phyloP scores from a whole-genome alignment of 2,113 vertebrate species.

The Noturus placidus region DNA sequence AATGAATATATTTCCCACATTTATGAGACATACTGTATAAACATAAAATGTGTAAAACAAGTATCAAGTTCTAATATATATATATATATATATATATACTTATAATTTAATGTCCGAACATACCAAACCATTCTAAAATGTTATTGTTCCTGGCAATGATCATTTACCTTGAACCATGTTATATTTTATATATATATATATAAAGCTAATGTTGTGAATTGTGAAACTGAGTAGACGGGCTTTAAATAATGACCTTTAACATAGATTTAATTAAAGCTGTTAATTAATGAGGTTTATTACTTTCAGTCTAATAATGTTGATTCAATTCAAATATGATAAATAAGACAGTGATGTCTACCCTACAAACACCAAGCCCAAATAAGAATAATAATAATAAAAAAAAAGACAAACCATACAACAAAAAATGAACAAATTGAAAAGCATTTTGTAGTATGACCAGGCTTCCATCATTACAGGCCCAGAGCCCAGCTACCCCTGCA shows the following conservation, averaged over 20 bases:
- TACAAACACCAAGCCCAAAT: background rate
- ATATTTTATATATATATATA: too few species aligned
- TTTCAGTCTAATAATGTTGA: conserved; percentile 3
- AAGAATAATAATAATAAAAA: background rate
- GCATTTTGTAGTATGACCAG: background rate
- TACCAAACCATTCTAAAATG: too few species aligned
- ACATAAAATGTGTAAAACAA: too few species aligned
- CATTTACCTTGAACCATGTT: too few species aligned
- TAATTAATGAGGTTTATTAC: background rate
- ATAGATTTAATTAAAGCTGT: background rate
- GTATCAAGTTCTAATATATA: too few species aligned
- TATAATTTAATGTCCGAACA: too few species aligned
- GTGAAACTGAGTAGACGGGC: background rate
- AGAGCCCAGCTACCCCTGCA: background rate
- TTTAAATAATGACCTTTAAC: background rate
- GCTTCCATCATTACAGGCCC: background rate
- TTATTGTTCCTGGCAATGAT: too few species aligned
- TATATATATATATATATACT: too few species aligned
- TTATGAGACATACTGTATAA: too few species aligned
- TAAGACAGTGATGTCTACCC: background rate
- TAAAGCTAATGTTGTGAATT: background rate
- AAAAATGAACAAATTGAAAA: background rate
- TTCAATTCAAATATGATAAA: background rate
- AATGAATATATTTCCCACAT: too few species aligned
- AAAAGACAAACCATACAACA: background rate